Conservation (phyloP, 2,113 vertebrate genomes). For the Haemorhous mexicanus region DNA sequence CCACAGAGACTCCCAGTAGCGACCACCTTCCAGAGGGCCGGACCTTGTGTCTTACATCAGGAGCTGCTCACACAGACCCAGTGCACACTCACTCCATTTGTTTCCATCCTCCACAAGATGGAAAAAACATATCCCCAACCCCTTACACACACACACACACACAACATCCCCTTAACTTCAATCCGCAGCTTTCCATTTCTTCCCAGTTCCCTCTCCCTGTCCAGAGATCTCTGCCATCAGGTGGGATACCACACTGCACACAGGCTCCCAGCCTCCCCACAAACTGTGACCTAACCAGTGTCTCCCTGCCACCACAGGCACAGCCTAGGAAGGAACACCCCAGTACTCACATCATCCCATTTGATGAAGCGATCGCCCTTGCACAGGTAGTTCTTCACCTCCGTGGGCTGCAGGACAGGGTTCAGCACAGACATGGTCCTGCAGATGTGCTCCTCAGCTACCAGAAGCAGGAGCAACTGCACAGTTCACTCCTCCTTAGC, state of each 20-base stretch:
- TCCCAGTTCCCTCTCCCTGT: background rate
- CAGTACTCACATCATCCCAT: conserved; percentile 92
- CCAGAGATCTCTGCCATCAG: background rate
- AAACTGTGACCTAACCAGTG: background rate
- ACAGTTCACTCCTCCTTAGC: background rate
- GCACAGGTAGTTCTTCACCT: conserved; percentile 86
- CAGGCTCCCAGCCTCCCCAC: background rate
- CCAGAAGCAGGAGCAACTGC: background rate
- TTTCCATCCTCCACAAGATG: background rate
- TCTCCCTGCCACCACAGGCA: background rate
- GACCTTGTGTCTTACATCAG: background rate
- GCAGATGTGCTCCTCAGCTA: background rate
- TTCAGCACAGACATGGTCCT: conserved; percentile 82
- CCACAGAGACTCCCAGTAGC: background rate
- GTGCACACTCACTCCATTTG: background rate
- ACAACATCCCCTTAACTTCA: background rate
- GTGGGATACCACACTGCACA: background rate
- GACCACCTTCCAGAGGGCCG: background rate
- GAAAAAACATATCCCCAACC: background rate
- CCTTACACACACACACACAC: background rate
- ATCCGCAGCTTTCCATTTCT: background rate
- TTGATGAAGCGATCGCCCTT: conserved; percentile 94
- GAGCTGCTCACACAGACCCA: background rate
- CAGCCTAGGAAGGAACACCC: background rate
- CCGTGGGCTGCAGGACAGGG: conserved; percentile 74